A percentile compares a stretch with the other conserved stretches of the same genome.
These are phyloP conservation scores for Paracentrotus lividus DNA, from an alignment of 53 echinoderm and acorn worm genomes.

Conservation along the genomic window DNA sequence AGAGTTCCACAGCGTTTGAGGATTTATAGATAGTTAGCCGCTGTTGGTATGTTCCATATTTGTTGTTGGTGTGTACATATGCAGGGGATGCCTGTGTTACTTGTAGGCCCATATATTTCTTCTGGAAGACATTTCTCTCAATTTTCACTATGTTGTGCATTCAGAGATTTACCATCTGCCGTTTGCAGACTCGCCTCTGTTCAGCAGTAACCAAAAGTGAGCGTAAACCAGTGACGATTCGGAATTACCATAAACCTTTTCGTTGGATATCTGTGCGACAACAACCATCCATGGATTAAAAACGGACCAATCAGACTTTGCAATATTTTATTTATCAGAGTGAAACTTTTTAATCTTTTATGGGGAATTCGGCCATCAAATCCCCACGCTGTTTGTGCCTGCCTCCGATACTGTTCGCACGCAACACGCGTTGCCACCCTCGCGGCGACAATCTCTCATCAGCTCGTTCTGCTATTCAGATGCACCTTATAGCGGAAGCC, in stretches of 20 bases:
- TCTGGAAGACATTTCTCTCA: background rate
- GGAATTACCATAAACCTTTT: slow-evolving; percentile 42
- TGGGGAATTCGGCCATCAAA: slow-evolving; percentile 93
- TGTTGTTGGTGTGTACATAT: background rate
- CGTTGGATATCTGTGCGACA: background rate
- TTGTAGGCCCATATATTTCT: too few relatives aligned
- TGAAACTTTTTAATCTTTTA: slow-evolving; percentile 36
- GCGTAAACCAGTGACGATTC: background rate
- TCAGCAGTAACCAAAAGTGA: background rate
- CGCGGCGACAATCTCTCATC: slow-evolving; percentile 77
- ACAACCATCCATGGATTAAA: background rate
- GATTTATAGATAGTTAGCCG: background rate
- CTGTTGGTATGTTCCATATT: background rate
- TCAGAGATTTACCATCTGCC: slow-evolving; percentile 6
- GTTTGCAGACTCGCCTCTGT: background rate
- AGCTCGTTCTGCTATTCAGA: slow-evolving; percentile 79
- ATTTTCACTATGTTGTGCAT: background rate
- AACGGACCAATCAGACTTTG: background rate
- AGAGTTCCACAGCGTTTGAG: background rate
- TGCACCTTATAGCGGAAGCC: slow-evolving; percentile 86
- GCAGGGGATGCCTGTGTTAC: background rate
- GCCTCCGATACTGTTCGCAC: slow-evolving; percentile 86
- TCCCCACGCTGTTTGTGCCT: slow-evolving; percentile 86
- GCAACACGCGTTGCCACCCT: slow-evolving; percentile 92
- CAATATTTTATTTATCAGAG: background rate